phyloP scores from a whole-genome alignment of 2,113 vertebrate genomes.

The Xenopus laevis region DNA sequence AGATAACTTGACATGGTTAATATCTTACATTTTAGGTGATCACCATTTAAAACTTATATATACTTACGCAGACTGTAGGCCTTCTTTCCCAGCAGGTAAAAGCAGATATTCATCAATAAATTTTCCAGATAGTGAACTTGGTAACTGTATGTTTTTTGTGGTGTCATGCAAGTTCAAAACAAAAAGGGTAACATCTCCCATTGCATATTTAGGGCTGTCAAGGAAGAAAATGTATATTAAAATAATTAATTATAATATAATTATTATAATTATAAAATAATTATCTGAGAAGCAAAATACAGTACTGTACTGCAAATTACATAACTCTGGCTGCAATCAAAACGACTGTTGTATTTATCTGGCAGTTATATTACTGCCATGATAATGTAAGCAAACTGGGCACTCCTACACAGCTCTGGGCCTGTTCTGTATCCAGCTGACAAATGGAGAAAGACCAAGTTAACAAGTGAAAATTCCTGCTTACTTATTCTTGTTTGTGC shows the following conservation, averaged over 20 bases:
- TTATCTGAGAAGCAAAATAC: too few relatives aligned
- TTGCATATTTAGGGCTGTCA: constrained; percentile 69
- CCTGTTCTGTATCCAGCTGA: not conserved
- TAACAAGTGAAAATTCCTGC: constrained; percentile 5
- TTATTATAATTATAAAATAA: not conserved
- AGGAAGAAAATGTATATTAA: constrained; percentile 31
- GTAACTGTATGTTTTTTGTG: constrained; percentile 64
- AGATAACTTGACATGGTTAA: too few relatives aligned
- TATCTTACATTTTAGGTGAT: too few relatives aligned
- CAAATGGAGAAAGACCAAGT: not conserved
- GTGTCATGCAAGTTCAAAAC: constrained; percentile 75
- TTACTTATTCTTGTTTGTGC: constrained; percentile 75
- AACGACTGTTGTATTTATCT: too few relatives aligned
- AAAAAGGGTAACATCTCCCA: constrained; percentile 79
- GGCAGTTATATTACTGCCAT: too few relatives aligned
- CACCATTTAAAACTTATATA: too few relatives aligned
- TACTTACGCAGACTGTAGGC: constrained; percentile 79
- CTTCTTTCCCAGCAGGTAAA: constrained; percentile 66
- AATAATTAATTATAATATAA: constrained; percentile 16
- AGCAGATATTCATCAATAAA: constrained; percentile 79
- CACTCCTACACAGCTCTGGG: too few relatives aligned
- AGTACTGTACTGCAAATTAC: too few relatives aligned
- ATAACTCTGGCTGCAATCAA: too few relatives aligned
- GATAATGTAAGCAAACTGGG: too few relatives aligned
- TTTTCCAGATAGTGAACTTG: constrained; percentile 55